Evolutionary conservation across 2,797 vertebrate genomes (phyloP).

Genomic region (Dromococcyx pavoninus): DNA sequence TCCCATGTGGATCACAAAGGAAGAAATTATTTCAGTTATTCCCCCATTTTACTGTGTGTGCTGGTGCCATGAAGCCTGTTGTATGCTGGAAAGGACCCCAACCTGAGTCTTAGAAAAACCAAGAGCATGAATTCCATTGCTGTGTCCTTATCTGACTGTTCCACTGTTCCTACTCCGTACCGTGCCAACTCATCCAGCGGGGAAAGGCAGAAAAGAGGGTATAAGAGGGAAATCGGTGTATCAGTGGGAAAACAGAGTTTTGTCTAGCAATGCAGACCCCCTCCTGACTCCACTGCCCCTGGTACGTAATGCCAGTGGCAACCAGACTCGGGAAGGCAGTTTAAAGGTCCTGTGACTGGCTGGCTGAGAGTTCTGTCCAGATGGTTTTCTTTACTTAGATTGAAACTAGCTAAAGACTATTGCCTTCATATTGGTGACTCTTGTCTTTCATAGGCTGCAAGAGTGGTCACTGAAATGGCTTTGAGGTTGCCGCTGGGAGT

Average conservation of each 20-base stretch:
- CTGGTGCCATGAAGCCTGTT: background rate
- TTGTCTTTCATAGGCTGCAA: background rate
- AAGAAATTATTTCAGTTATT: background rate
- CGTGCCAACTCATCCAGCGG: fast-evolving
- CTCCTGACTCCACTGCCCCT: background rate
- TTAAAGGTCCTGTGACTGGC: background rate
- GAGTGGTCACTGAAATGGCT: background rate
- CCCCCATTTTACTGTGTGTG: fast-evolving
- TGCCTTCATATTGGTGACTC: background rate
- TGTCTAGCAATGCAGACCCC: background rate
- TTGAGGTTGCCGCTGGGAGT: background rate
- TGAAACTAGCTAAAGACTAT: background rate
- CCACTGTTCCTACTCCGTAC: background rate
- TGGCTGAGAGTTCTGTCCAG: background rate
- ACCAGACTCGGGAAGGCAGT: background rate
- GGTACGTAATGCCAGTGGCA: background rate
- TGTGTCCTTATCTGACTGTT: background rate
- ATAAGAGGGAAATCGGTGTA: fast-evolving
- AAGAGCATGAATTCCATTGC: background rate
- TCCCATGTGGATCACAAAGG: fast-evolving
- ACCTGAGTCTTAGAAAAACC: background rate
- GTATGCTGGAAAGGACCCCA: background rate
- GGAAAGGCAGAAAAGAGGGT: background rate
- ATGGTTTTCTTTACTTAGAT: background rate
- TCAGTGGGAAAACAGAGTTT: background rate